These are phyloP conservation scores for Brienomyrus brachyistius DNA, from an alignment of 2,113 vertebrate genomes.

Conservation along the genomic window DNA sequence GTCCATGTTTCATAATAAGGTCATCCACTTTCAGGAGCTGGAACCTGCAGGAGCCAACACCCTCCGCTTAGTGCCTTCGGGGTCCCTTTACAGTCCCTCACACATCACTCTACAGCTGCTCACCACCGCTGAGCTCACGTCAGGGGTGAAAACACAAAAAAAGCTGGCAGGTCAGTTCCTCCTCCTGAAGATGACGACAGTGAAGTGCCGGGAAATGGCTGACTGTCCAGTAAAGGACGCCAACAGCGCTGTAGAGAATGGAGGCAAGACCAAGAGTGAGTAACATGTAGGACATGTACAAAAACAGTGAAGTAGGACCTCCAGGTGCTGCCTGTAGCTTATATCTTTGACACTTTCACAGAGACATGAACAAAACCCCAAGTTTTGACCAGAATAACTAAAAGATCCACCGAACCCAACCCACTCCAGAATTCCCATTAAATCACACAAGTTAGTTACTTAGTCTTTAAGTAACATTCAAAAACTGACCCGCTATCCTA, in stretches of 20 bases:
- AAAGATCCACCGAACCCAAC: not conserved
- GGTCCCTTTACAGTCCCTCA: not conserved
- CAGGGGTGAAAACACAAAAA: not conserved
- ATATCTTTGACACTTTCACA: not conserved
- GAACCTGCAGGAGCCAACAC: not conserved
- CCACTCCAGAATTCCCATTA: not conserved
- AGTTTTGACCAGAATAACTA: not conserved
- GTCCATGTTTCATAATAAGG: slow-evolving; percentile 59
- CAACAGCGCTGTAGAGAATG: not conserved
- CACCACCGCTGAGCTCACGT: not conserved
- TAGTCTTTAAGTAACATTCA: not conserved
- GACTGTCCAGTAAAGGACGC: not conserved
- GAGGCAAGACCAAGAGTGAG: not conserved
- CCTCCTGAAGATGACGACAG: not conserved
- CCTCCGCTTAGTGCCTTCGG: not conserved
- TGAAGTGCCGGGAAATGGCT: not conserved
- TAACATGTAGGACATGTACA: not conserved
- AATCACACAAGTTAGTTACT: not conserved
- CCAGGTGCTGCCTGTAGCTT: not conserved
- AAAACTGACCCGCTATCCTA: not conserved
- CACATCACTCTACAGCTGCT: not conserved
- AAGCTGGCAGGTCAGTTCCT: not conserved
- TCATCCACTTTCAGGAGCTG: slow-evolving; percentile 7
- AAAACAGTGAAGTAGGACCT: not conserved
- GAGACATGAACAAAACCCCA: not conserved